Evolutionary conservation across 1,140 invertebrate species (phyloP), one percentile per base, ranked within the genome.

Genomic region (Drosophila equinoxialis): DNA sequence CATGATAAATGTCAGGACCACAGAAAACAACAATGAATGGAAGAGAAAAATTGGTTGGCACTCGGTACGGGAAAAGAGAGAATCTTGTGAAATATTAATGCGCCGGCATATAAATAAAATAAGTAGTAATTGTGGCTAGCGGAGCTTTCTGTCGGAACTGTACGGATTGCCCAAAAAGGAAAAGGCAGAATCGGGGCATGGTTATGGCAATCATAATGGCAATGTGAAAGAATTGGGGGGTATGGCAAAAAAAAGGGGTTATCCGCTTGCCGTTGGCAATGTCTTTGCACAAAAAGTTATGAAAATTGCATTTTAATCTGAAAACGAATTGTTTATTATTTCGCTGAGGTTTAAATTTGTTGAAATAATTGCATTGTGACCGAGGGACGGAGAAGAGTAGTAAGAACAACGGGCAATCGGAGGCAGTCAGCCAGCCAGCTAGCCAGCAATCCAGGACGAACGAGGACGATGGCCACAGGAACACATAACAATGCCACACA

Each of bases 311-410:
- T 89, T 89, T 89, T 89, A 90, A 89, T 89, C 84, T 89, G 84
- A 89, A 89, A 84, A 89, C 84, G 84, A 89, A 89, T 89, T 90
- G 84, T 89, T 89, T 89, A 89, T 89, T 89, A 89, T 89, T 89
- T 89, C 84, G 81, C 85, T 89, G 84, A 90, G 84, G 84, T 89
- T 89, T 89, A 89, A 89, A 89, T 89, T 89, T 89, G 84, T 89
- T 89, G 84, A 89, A 89, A 89, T 89, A 89, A 89, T 89, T 89
- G 84, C 84, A 78, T 84, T 77, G 64, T 74, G 75, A 51, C 17
- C 23, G 17, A 23, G 68, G 69, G 45, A 64, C 37, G 60, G 11
- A 8, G 17, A 14, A 48, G 26, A 59, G 70, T 66, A 66, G 64
- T 33, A 68, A 79, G 80, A 85, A 83, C 79, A 76, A 87, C 68